Base-by-base conservation (phyloP, 1,140 invertebrate genomes). In the Philotrypesis tridentata region DNA sequence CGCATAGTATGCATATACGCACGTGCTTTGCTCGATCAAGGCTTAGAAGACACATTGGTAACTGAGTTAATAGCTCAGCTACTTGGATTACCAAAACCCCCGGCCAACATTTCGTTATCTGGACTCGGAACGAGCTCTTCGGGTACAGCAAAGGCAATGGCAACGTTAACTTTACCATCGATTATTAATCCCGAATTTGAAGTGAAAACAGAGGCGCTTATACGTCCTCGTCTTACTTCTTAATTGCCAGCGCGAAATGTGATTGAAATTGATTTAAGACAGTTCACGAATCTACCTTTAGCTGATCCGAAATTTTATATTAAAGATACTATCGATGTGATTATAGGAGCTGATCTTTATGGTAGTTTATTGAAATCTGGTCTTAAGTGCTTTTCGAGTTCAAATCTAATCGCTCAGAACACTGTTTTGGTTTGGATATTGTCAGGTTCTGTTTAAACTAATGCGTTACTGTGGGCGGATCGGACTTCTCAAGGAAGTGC, bases 121-220 rank as follows among this genome's bases (percentile, higher is more conserved):
- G 31, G 67, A 70, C 8, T 70, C 1, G 31, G 67, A 37, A 12
- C 31, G 25, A 17, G 65, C 65, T 68, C 65, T 2, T 8, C 27
- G 31, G 65, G 65, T 17, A 31, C 27, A 6, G 65, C 29, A 2
- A 5, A 14, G 1, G 6, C n/a, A 6, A 9, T 1, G 37, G 37
- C 61, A 55, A 37, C 12, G 75, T 67, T n/a, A 29, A 60, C 23
- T 25, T 43, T 83, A 17, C 37, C 61, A 37, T 65, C 72, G 27
- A 14, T 0, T 70, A 65, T 81, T 0, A 11, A 23, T 61, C 31
- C 21, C 9, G 12, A 60, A 17, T 55, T 68, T 8, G 73, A 65
- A n/a, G 40, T 68, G 1, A 12, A 27, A 25, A 27, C 25, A 17
- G 29, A 68, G 5, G 65, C 27, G 0, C 29, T 68, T 2, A 17